Evolutionary conservation across 2,797 vertebrate species (phyloP), one percentile per base, ranked within the genome.

Genomic region (Oophaga sylvatica): DNA sequence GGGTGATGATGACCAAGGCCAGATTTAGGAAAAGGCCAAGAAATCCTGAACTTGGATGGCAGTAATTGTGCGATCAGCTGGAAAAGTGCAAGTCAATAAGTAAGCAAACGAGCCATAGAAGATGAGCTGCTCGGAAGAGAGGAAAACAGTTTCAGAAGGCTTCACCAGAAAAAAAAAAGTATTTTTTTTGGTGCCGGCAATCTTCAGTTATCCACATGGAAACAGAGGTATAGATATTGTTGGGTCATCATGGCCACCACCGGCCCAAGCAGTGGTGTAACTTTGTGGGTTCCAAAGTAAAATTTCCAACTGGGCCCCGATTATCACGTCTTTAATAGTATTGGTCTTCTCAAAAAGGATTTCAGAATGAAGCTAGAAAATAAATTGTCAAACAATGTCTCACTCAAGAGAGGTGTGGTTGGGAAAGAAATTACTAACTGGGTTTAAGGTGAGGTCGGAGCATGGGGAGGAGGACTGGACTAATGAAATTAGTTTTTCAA

Each of bases 1-100:
- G 81, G 48, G 31, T 26, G 82, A 84, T 26, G 82, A 84, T 41
- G 3, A 41, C 82, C 81, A 73, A 41, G 53, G 68, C 5, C 53
- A 22, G 31, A 83, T n/a, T 31, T 53, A 16, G 12, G 31, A 67
- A 59, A 48, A 65, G 80, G 63, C 20, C 80, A 68, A n/a, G 7
- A 71, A 31, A 31, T 5, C n/a, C 6, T 84, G 29, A 22, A 56
- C 81, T 83, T 19, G 56, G 78, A 80, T 7, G 62, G 80, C 35
- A n/a, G 35, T 11, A 17, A 45, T n/a, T 26, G 45, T 41, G 45
- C 0, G 20, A 10, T 16, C 77, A 35, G 4, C 2, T 19, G 22
- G 59, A 76, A 45, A 19, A 45, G 53, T 48, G 35, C 45, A 45
- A 11, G 19, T 19, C 31, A 11, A 45, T 31, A 68, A 35, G 26